A percentile compares a stretch with the other conserved stretches of the same genome.
phyloP scores from a whole-genome alignment of 92 coral and sea anemone species.

The Umimayanthus chanpuru region DNA sequence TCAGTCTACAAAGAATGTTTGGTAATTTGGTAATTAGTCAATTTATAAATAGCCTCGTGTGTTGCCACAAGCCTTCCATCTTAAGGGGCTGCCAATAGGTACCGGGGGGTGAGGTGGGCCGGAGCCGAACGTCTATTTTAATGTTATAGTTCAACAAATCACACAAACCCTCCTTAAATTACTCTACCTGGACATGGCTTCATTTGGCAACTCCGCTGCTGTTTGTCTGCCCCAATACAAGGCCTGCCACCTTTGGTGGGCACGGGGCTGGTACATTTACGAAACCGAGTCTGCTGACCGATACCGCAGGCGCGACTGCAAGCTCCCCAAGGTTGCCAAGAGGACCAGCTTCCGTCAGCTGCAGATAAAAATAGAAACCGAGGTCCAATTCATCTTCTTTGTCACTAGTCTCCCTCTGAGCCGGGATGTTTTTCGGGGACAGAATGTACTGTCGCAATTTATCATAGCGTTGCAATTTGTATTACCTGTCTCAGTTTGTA shows the following conservation, averaged over 20 bases:
- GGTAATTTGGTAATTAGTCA: no score
- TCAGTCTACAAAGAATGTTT: no score
- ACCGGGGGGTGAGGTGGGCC: no score
- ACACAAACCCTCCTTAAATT: neutral
- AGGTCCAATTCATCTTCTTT: neutral
- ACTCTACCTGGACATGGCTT: conserved; percentile 26
- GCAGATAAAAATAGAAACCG: neutral
- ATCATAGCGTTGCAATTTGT: no score
- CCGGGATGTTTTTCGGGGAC: no score
- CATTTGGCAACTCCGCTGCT: conserved; percentile 25
- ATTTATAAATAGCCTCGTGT: no score
- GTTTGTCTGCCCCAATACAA: conserved; percentile 9
- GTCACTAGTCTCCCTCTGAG: no score
- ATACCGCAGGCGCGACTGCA: conserved; percentile 30
- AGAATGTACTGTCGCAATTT: no score
- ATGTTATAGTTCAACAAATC: neutral
- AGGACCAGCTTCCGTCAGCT: conserved; percentile 39
- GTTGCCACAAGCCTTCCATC: no score
- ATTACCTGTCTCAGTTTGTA: no score
- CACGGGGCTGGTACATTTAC: conserved; percentile 13
- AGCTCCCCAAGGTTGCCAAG: conserved; percentile 30
- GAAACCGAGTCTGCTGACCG: conserved; percentile 8
- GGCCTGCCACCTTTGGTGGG: conserved; percentile 25
- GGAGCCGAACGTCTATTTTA: no score
- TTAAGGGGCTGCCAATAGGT: no score